These are phyloP conservation scores for Phrynocephalus forsythii DNA, from an alignment of 2,797 vertebrate genomes.

Conservation along the genomic window DNA sequence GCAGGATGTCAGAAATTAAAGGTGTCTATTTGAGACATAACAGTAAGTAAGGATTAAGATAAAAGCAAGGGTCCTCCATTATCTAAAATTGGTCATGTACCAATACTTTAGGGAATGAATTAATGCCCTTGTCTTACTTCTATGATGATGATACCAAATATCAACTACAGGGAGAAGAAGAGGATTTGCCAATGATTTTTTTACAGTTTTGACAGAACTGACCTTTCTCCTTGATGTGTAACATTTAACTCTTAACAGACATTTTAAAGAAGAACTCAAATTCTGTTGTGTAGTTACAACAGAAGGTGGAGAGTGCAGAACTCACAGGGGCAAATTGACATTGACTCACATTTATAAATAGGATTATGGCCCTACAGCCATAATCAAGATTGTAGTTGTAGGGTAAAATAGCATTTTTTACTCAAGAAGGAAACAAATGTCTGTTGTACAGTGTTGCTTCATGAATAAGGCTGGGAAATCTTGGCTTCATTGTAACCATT, in stretches of 20 bases:
- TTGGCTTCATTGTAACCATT: too few species aligned
- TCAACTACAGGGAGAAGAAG: conserved; percentile 42
- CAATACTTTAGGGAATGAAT: conserved; percentile 46
- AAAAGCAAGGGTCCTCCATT: conserved; percentile 60
- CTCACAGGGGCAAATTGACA: too few species aligned
- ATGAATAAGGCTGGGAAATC: too few species aligned
- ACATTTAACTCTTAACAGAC: background rate
- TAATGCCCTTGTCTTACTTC: conserved; percentile 38
- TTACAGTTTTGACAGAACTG: conserved; percentile 36
- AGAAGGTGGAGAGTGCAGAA: too few species aligned
- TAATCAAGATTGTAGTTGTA: too few species aligned
- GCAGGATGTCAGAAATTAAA: conserved; percentile 35
- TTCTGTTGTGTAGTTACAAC: background rate
- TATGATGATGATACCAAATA: conserved; percentile 41
- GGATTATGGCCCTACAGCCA: too few species aligned
- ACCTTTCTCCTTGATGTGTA: conserved; percentile 13
- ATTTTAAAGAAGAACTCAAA: background rate
- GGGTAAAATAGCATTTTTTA: too few species aligned
- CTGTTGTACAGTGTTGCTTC: too few species aligned
- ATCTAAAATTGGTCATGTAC: conserved; percentile 67
- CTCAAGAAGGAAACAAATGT: too few species aligned
- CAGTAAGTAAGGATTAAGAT: conserved; percentile 64
- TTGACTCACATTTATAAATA: too few species aligned
- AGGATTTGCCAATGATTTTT: conserved; percentile 20
- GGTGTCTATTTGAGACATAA: conserved; percentile 51